Percentiles rank a stretch among this genome's conserved stretches.
Conservation (phyloP, 2,888 invertebrate species). For the Hololepta plana region DNA sequence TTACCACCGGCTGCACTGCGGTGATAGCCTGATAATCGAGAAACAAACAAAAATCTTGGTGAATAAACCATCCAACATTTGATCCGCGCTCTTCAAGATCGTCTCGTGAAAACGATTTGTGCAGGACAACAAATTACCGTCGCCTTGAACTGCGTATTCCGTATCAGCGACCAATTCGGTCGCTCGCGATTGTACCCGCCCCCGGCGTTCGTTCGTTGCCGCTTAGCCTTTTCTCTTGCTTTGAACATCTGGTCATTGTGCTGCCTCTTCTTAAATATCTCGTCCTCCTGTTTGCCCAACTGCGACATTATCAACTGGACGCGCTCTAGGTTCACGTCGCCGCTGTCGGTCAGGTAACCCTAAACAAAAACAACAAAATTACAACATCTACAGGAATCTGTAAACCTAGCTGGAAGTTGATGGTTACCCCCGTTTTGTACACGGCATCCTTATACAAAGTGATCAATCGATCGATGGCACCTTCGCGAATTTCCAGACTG, state of each 20-base stretch:
- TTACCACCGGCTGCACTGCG: slow-evolving; percentile 34
- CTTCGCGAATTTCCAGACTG: slow-evolving; percentile 91
- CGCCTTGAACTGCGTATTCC: slow-evolving; percentile 64
- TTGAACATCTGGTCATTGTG: slow-evolving; percentile 69
- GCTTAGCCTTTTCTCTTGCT: slow-evolving; percentile 56
- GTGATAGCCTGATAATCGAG: slow-evolving; percentile 42
- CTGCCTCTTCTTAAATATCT: slow-evolving; percentile 88
- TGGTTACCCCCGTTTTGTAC: slow-evolving; percentile 68
- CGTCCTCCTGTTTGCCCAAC: slow-evolving; percentile 86
- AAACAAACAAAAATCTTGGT: too few species aligned
- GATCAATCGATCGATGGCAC: slow-evolving; percentile 87
- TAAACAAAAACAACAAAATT: slow-evolving; percentile 20
- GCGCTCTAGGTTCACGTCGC: slow-evolving; percentile 79
- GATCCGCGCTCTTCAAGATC: not conserved
- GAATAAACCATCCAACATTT: too few species aligned
- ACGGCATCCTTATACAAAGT: slow-evolving; percentile 87
- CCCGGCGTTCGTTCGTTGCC: slow-evolving; percentile 31
- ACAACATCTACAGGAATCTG: slow-evolving; percentile 2
- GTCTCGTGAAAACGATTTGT: not conserved
- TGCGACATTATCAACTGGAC: slow-evolving; percentile 92
- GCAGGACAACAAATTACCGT: slow-evolving; percentile 28
- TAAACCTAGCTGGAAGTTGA: too few species aligned
- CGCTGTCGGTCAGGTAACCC: slow-evolving; percentile 91
- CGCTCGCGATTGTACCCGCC: slow-evolving; percentile 28
- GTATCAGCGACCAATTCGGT: slow-evolving; percentile 51